A percentile compares a stretch with the other conserved stretches of the same genome.
Conservation (phyloP, 1,140 invertebrate genomes). For the Uloborus diversus region DNA sequence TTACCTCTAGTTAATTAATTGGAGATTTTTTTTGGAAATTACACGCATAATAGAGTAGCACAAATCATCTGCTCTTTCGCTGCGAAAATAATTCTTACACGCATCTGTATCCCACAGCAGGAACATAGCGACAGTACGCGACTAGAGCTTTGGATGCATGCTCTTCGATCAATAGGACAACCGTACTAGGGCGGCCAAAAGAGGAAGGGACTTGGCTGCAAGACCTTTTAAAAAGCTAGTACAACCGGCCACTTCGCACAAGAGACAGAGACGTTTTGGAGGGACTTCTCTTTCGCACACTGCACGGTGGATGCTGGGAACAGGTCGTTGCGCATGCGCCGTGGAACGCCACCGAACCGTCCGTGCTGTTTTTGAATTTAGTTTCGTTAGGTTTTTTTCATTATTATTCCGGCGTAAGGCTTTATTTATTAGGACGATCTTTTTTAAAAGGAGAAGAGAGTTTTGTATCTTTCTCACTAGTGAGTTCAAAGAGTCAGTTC, state of each 20-base stretch:
- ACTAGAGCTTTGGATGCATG: background rate
- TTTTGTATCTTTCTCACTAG: too few relatives aligned
- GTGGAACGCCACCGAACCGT: background rate
- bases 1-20: too few relatives aligned
- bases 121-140: background rate
- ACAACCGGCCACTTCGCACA: background rate
- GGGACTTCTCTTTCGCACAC: background rate
- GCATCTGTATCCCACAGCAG: conserved; percentile 14
- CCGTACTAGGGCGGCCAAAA: conserved; percentile 30
- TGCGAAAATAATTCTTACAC: conserved; percentile 20
- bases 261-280: conserved; percentile 12
- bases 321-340: conserved; percentile 42
- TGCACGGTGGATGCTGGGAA: conserved; percentile 28
- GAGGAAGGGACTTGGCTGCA: too few relatives aligned
- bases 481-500: too few relatives aligned
- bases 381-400: background rate
- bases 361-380: background rate
- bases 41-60: too few relatives aligned
- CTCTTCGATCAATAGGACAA: conserved; percentile 42
- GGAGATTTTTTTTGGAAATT: too few relatives aligned
- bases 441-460: background rate
- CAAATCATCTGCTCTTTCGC: too few relatives aligned
- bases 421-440: too few relatives aligned
- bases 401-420: background rate
- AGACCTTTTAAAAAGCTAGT: conserved; percentile 34